A percentile compares a stretch with the other conserved stretches of the same genome.
Evolutionary conservation across 2,797 vertebrate species (phyloP).

Genomic region (Rhinatrema bivittatum): DNA sequence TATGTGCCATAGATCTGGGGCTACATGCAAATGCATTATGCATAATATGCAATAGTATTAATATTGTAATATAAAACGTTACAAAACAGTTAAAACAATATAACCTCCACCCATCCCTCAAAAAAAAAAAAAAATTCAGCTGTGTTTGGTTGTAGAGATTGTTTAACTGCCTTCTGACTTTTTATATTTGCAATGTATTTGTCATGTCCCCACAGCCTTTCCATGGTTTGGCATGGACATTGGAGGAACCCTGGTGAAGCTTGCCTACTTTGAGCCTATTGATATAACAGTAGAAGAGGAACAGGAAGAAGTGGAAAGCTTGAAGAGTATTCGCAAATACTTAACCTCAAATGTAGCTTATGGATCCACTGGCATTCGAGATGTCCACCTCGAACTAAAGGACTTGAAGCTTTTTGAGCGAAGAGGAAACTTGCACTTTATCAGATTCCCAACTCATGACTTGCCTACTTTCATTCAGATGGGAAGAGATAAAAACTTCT

Average conservation of each 20-base stretch:
- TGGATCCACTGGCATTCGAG: conserved; percentile 74
- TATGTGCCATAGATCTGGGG: too few relatives aligned
- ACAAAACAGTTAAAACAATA: too few relatives aligned
- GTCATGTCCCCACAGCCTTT: conserved; percentile 57
- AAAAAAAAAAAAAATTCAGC: too few relatives aligned
- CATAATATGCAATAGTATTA: too few relatives aligned
- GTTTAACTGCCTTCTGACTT: too few relatives aligned
- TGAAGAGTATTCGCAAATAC: conserved; percentile 80
- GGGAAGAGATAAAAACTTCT: conserved; percentile 81
- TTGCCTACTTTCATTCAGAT: conserved; percentile 83
- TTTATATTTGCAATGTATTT: neutral
- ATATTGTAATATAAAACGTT: too few relatives aligned
- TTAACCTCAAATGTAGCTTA: conserved; percentile 80
- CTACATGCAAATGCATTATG: too few relatives aligned
- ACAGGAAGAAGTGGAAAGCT: conserved; percentile 79
- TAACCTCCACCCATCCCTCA: too few relatives aligned
- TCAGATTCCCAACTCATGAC: conserved; percentile 80
- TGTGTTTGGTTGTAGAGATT: too few relatives aligned
- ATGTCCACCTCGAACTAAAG: conserved; percentile 78
- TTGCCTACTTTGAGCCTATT: conserved; percentile 79
- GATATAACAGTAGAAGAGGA: conserved; percentile 83
- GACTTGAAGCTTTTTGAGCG: conserved; percentile 72
- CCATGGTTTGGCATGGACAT: conserved; percentile 88
- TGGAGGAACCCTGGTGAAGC: conserved; percentile 76
- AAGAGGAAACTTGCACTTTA: conserved; percentile 81